These are phyloP conservation scores for Myiozetetes cayanensis DNA, from an alignment of 2,113 vertebrate genomes.

Conservation along the genomic window DNA sequence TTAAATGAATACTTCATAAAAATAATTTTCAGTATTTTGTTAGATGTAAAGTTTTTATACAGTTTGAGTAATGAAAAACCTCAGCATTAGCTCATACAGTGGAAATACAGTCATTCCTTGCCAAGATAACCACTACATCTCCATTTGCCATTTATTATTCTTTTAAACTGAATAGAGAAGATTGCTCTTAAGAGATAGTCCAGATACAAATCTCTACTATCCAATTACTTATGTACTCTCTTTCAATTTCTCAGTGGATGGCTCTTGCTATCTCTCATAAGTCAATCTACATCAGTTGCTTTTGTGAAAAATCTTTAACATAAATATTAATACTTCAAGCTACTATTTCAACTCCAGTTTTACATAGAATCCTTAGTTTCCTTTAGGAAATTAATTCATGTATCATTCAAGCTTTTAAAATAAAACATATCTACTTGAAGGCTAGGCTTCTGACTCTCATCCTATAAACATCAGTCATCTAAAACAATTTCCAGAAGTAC, in stretches of 20 bases:
- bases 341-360: constrained; percentile 25
- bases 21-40: constrained; percentile 12
- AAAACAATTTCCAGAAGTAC: background rate
- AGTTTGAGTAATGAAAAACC: constrained; percentile 32
- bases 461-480: background rate
- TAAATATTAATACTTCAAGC: constrained; percentile 39
- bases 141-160: constrained; percentile 24
- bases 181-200: constrained; percentile 49
- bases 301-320: constrained; percentile 35
- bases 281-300: constrained; percentile 30
- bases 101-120: background rate
- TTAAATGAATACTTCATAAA: constrained; percentile 57
- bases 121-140: constrained; percentile 32
- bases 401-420: constrained; percentile 34
- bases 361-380: background rate
- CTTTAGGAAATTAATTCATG: constrained; percentile 38
- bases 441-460: background rate
- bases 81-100: background rate
- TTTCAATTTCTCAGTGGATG: constrained; percentile 33
- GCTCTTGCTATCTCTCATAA: background rate
- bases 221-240: constrained; percentile 29
- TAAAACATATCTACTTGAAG: background rate
- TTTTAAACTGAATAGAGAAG: constrained; percentile 31
- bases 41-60: constrained; percentile 26
- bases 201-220: constrained; percentile 41